phyloP scores from a whole-genome alignment of 1,140 invertebrate genomes.

The Brachionus sp. region DNA sequence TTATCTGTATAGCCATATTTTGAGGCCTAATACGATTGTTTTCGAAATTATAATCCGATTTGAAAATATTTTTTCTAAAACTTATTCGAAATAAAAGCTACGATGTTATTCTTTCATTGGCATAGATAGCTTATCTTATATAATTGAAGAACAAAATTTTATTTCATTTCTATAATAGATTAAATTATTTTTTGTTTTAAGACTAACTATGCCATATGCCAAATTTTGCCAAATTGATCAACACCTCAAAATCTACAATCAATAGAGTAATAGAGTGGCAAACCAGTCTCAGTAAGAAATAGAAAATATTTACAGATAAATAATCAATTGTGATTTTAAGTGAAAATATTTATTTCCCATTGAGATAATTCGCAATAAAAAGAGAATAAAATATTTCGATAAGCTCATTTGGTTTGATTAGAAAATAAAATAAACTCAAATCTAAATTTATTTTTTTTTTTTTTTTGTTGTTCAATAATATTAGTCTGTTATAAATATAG shows the following conservation, averaged over 20 bases:
- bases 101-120: background rate
- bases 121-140: background rate
- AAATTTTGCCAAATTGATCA: background rate
- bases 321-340: background rate
- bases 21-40: background rate
- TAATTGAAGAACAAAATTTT: background rate
- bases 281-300: background rate
- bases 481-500: background rate
- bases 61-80: conserved; percentile 10
- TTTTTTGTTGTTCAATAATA: background rate
- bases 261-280: too few species aligned
- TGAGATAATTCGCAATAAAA: background rate
- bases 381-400: background rate
- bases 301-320: background rate
- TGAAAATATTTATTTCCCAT: background rate
- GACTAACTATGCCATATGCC: background rate
- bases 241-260: too few species aligned
- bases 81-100: background rate
- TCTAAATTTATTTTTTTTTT: background rate
- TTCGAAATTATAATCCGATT: conserved; percentile 19
- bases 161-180: background rate
- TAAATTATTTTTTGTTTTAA: background rate
- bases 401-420: background rate
- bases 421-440: background rate
- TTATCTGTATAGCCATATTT: conserved; percentile 4